Evolutionary conservation across 2,113 vertebrate genomes (phyloP).

Genomic region (Psittacus erithacus): DNA sequence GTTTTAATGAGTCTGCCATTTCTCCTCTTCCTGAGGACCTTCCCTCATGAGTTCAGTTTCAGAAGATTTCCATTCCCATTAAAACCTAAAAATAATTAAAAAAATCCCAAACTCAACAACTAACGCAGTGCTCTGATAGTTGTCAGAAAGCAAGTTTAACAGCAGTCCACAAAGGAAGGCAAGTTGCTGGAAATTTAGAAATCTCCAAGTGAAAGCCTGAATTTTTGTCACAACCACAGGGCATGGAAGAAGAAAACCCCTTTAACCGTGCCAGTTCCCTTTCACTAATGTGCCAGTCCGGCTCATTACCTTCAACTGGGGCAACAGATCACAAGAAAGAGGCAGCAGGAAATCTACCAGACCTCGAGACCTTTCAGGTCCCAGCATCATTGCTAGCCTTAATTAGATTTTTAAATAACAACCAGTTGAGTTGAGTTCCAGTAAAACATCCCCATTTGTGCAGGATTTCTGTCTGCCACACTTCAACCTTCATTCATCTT

Average conservation of each 20-base stretch:
- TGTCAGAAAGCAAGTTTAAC: neutral
- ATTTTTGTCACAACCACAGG: neutral
- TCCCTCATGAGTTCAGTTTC: slow-evolving; percentile 26
- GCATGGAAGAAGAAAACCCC: neutral
- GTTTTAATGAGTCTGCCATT: slow-evolving; percentile 38
- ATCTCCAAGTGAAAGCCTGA: neutral
- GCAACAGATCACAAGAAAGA: neutral
- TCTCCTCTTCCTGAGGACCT: slow-evolving; percentile 38
- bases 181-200: neutral
- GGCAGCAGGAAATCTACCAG: neutral
- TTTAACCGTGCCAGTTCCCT: neutral
- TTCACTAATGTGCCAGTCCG: neutral
- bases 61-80: slow-evolving; percentile 33
- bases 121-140: neutral
- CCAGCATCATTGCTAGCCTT: neutral
- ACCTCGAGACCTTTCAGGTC: neutral
- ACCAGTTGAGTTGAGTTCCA: neutral
- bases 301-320: neutral
- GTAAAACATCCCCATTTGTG: neutral
- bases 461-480: neutral
- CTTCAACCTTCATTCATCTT: neutral
- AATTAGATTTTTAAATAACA: neutral
- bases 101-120: neutral
- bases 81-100: slow-evolving; percentile 26
- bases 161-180: neutral